phyloP scores from a whole-genome alignment of 2,113 vertebrate genomes.

The Catagonus wagneri region DNA sequence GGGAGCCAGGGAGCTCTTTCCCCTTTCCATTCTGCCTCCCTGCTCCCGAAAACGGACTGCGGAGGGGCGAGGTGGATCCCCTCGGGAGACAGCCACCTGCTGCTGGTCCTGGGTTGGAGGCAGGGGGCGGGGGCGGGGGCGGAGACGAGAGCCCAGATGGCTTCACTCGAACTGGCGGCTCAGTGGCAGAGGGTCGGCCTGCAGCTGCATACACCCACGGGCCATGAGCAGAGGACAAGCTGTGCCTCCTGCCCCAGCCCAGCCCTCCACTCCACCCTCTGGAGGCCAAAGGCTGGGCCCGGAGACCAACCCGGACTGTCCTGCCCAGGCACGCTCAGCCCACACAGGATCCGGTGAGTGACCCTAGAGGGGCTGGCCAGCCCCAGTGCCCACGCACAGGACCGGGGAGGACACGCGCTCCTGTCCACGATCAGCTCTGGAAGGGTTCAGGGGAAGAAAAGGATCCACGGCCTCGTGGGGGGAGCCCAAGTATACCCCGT shows the following conservation, averaged over 20 bases:
- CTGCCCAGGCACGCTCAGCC: neutral
- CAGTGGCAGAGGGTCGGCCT: neutral
- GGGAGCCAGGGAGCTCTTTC: neutral
- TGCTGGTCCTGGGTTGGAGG: neutral
- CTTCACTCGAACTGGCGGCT: neutral
- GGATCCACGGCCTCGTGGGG: accelerated
- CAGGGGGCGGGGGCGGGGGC: too few species aligned
- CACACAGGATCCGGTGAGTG: too few species aligned
- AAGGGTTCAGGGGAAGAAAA: accelerated
- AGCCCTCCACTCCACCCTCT: neutral
- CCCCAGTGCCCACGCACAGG: neutral
- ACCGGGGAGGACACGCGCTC: neutral
- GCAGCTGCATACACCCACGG: neutral
- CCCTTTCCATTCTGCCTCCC: accelerated
- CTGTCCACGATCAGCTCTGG: too few species aligned
- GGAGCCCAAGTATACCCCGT: neutral
- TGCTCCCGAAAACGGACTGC: neutral
- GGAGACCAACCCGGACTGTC: neutral
- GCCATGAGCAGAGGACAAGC: neutral
- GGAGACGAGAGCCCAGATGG: accelerated
- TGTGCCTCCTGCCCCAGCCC: neutral
- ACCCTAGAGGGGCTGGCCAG: too few species aligned
- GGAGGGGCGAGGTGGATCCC: too few species aligned
- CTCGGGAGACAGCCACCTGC: neutral
- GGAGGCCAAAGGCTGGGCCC: too few species aligned